Base-by-base conservation (phyloP, 2,888 invertebrate genomes). In the Drosophila greeni region DNA sequence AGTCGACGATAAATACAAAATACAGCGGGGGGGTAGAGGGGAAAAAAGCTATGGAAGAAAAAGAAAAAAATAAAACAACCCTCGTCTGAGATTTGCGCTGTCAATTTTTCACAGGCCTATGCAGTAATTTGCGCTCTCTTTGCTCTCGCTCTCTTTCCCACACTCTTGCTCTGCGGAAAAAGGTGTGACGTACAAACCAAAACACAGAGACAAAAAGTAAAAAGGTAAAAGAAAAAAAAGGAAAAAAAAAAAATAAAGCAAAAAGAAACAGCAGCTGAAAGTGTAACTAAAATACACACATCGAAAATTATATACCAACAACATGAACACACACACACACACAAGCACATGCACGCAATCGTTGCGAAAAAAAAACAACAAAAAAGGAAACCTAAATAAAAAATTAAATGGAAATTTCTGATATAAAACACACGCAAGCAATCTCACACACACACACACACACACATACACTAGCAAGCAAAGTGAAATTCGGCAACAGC, bases 371-470 rank as follows among this genome's bases (percentile, higher is more conserved):
- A 39, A 68, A 68, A 56, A 60, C 26, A 26, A 20, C 31, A 42
- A 40, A 76, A 76, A 76, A 81, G 75, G 73, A 82, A 81, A 79
- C 75, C 81, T 68, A 83, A 81, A 78, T 82, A 80, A 82, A 83
- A 83, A 80, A 73, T 83, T 83, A 80, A 83, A 81, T 83, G 82
- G 83, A 82, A 82, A 82, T 79, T 82, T 79, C 79, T 82, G 83
- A 82, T 75, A 82, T 80, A 80, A 80, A 82, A 71, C 74, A 69
- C 74, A 72, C 65, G 48, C 66, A 64, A 62, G 51, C 53, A 48
- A n/a, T n/a, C 14, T 52, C 43, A 26, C 60, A 45, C 57, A 60
- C 62, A 51, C 51, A 52, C 62, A 51, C 51, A 52, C n/a, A 47
- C 33, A 40, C 16, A 37, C 2, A 39, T 16, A 45, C 16, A 40